Evolutionary conservation across 2,113 vertebrate genomes (phyloP).

Genomic region (Pterocles gutturalis): DNA sequence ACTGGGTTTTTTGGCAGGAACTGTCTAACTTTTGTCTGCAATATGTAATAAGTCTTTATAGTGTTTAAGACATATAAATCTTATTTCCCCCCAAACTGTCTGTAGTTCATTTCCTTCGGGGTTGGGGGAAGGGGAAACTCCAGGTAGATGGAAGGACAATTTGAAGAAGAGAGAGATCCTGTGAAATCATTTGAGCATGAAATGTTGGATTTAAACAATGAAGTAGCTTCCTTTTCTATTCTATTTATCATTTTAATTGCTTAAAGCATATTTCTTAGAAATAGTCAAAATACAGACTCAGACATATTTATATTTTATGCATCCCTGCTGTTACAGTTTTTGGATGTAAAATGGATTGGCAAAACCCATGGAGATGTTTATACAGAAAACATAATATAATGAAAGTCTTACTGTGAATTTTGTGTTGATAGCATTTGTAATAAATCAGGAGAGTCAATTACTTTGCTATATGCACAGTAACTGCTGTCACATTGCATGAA

Average conservation of each 20-base stretch:
- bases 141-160: slow-evolving; percentile 54
- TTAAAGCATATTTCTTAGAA: slow-evolving; percentile 64
- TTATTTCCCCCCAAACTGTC: slow-evolving; percentile 38
- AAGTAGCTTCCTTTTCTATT: slow-evolving; percentile 65
- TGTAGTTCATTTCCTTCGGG: slow-evolving; percentile 53
- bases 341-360: slow-evolving; percentile 60
- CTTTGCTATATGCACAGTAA: slow-evolving; percentile 64
- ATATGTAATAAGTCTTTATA: slow-evolving; percentile 48
- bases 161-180: slow-evolving; percentile 51
- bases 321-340: slow-evolving; percentile 66
- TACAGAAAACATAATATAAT: slow-evolving; percentile 75
- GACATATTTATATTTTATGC: slow-evolving; percentile 73
- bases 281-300: slow-evolving; percentile 78
- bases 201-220: slow-evolving; percentile 67
- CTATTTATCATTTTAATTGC: slow-evolving; percentile 76
- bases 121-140: background rate
- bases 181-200: slow-evolving; percentile 61
- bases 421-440: slow-evolving; percentile 75
- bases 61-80: slow-evolving; percentile 66
- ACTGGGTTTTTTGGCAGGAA: slow-evolving; percentile 37
- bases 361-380: slow-evolving; percentile 73
- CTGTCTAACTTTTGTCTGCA: slow-evolving; percentile 58
- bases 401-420: slow-evolving; percentile 78
- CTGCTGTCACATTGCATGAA: slow-evolving; percentile 75
- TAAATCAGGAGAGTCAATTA: slow-evolving; percentile 74